A percentile compares a stretch with the other conserved stretches of the same genome.
phyloP scores from a whole-genome alignment of 1,140 invertebrate species.

The Oscheius sp. region DNA sequence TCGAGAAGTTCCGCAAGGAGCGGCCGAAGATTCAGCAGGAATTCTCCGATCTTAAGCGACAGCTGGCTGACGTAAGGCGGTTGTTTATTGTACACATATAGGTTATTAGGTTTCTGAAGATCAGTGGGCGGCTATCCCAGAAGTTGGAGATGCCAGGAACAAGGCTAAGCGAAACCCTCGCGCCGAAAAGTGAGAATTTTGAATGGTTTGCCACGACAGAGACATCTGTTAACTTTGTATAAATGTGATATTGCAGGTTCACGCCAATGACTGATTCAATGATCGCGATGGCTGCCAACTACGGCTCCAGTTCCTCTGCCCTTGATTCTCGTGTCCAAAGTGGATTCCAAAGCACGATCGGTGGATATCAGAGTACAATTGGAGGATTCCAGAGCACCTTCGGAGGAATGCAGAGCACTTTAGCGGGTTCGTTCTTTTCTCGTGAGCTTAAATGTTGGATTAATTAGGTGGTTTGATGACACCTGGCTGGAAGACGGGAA shows the following conservation, averaged over 20 bases:
- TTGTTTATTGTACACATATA: neutral
- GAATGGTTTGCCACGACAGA: neutral
- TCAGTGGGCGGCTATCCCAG: constrained; percentile 94
- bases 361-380: constrained; percentile 10
- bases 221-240: constrained; percentile 18
- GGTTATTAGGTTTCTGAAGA: constrained; percentile 69
- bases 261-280: constrained; percentile 96
- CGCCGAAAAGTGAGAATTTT: constrained; percentile 74
- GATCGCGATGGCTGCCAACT: constrained; percentile 77
- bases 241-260: constrained; percentile 67
- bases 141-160: constrained; percentile 98
- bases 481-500: constrained; percentile 67
- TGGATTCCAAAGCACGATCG: constrained; percentile 15
- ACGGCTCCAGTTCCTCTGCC: constrained; percentile 74
- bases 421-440: neutral
- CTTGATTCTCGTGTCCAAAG: constrained; percentile 72
- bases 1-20: constrained; percentile 96
- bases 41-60: constrained; percentile 94
- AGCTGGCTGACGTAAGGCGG: constrained; percentile 71
- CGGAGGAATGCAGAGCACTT: constrained; percentile 17
- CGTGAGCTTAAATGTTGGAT: neutral
- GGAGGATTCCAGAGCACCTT: constrained; percentile 16
- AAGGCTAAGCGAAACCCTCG: constrained; percentile 90
- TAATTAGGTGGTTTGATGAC: constrained; percentile 67
- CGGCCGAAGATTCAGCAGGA: constrained; percentile 99